Evolutionary conservation across 2,888 invertebrate genomes (phyloP), one percentile per base, ranked within the genome.

Genomic region (Scaptomyza polygonia): DNA sequence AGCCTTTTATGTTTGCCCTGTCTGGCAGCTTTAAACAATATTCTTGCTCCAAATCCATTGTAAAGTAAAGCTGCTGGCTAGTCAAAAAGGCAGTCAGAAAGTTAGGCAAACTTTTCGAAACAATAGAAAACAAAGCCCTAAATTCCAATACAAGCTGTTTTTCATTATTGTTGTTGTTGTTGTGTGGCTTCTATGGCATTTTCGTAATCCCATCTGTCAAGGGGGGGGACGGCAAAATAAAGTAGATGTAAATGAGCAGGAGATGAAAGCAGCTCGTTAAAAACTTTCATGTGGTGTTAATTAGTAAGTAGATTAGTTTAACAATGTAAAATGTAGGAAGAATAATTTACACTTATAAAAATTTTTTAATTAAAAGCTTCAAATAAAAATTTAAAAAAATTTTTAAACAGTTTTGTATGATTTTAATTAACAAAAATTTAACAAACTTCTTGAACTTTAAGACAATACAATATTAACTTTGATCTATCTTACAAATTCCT

Each of bases 81-180:
- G 55, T 55, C 66, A 66, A 73, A 73, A 73, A 62, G 76, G 36
- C 51, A 53, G 65, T 58, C 62, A 62, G 59, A 42, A 70, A 69
- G 64, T 72, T 72, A 36, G 34, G 44, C 56, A 72, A 75, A 62
- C 61, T 25, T 32, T 9, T 16, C n/a, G n/a, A 11, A 45, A 75
- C 75, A 73, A 73, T 64, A 40, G 56, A 56, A 54, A 54, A 70
- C 76, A 73, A 75, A 54, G 43, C 25, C 45, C 29, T 9, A 39
- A 5, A 40, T 16, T 14, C 16, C 16, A 16, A 44, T 47, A 21
- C 30, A 67, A 52, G 34, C 49, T 49, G 62, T 61, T 21, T n/a
- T 8, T 30, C 12, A 3, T 6, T 4, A 5, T 2, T 16, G 0
- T 39, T 16, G 36, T 36, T 34, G 34, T 39, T 39, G 32, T n/a